Evolutionary conservation across 2,797 vertebrate genomes (phyloP).

Genomic region (Acanthurus leucopareius): DNA sequence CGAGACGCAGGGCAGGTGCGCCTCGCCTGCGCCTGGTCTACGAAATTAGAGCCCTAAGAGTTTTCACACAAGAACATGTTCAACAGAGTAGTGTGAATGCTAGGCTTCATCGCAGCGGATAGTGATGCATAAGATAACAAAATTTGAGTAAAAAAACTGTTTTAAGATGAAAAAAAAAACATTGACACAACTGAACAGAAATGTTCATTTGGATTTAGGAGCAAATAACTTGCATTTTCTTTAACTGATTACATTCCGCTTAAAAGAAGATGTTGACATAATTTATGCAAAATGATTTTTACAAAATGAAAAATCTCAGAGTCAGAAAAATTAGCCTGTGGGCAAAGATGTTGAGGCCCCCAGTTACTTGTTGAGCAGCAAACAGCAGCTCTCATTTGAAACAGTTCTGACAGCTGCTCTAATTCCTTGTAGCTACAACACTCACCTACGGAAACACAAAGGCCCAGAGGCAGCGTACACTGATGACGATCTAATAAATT

Average conservation of each 20-base stretch:
- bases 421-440: constrained; percentile 45
- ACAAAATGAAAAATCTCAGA: constrained; percentile 23
- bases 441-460: constrained; percentile 55
- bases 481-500: constrained; percentile 76
- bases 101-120: too few species aligned
- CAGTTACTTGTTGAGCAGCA: constrained; percentile 61
- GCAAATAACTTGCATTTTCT: neutral
- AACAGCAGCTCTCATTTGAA: constrained; percentile 46
- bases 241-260: constrained; percentile 2
- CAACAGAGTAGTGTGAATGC: too few species aligned
- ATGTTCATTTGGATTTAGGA: too few species aligned
- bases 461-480: constrained; percentile 39
- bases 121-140: too few species aligned
- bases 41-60: too few species aligned
- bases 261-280: neutral
- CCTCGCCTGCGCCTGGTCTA: too few species aligned
- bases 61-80: too few species aligned
- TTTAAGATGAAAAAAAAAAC: too few species aligned
- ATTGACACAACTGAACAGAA: too few species aligned
- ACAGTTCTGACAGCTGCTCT: constrained; percentile 56
- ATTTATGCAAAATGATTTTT: neutral
- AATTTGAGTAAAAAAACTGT: too few species aligned
- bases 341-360: constrained; percentile 39
- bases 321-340: constrained; percentile 8
- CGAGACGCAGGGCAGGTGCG: too few species aligned